Evolutionary conservation across 2,888 invertebrate species (phyloP).

Genomic region (Andrena bucephala): DNA sequence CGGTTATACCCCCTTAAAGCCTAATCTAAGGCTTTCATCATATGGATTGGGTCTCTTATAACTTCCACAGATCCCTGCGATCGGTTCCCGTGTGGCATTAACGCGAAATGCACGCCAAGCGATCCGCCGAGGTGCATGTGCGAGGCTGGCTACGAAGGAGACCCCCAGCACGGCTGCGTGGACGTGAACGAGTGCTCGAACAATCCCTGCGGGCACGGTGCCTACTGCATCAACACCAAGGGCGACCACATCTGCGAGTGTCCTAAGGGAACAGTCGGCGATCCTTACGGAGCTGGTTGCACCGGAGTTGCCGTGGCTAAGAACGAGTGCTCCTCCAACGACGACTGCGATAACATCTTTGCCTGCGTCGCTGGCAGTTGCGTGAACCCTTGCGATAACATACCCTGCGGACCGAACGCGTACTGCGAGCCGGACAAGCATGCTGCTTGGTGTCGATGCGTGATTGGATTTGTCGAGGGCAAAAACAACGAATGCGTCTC

Average conservation of each 20-base stretch:
- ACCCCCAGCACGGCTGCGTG: constrained; percentile 93
- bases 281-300: constrained; percentile 94
- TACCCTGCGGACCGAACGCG: constrained; percentile 93
- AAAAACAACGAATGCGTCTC: constrained; percentile 93
- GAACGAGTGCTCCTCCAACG: constrained; percentile 89
- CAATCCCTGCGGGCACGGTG: constrained; percentile 94
- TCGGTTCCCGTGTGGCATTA: constrained; percentile 95
- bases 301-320: constrained; percentile 87
- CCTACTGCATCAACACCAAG: constrained; percentile 94
- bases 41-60: too few relatives aligned
- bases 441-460: constrained; percentile 95
- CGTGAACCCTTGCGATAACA: constrained; percentile 91
- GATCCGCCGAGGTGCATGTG: constrained; percentile 96
- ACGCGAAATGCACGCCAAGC: constrained; percentile 95
- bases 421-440: constrained; percentile 95
- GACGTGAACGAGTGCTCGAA: constrained; percentile 95
- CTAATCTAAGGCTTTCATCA: too few relatives aligned
- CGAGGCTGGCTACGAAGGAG: constrained; percentile 93
- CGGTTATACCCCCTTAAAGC: too few relatives aligned
- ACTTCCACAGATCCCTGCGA: constrained; percentile 90
- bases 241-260: constrained; percentile 95
- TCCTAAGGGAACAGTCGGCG: constrained; percentile 93
- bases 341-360: constrained; percentile 93
- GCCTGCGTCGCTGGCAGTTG: constrained; percentile 93
- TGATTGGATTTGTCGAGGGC: constrained; percentile 92